Percentiles rank a stretch among this genome's conserved stretches.
Evolutionary conservation across 2,888 invertebrate species (phyloP).

Genomic region (Bibio marci): DNA sequence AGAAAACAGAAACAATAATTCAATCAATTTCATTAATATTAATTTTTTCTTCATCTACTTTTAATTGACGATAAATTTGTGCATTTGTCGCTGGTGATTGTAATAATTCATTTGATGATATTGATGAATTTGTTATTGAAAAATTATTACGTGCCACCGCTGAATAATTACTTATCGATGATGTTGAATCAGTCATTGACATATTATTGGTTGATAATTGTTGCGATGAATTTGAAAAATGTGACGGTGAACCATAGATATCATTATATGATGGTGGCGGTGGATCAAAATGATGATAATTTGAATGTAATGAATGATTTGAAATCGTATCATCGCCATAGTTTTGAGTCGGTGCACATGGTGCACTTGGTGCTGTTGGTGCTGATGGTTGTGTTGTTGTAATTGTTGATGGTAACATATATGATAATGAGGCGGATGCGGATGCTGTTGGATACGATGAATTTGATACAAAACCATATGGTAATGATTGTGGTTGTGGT

Average conservation of each 20-base stretch:
- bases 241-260: slow-evolving; percentile 20
- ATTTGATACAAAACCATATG: neutral
- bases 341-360: slow-evolving; percentile 6
- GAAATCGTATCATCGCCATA: neutral
- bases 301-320: neutral
- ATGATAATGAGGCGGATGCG: neutral
- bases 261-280: slow-evolving; percentile 26
- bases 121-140: too few species aligned
- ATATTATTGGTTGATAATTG: too few species aligned
- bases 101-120: too few species aligned
- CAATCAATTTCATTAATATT: too few species aligned
- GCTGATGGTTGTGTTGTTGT: neutral
- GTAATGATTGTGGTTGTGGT: neutral
- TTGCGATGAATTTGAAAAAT: too few species aligned
- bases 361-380: neutral
- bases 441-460: neutral
- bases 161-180: too few species aligned
- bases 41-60: too few species aligned
- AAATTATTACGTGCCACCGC: too few species aligned
- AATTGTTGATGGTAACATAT: neutral
- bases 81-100: too few species aligned
- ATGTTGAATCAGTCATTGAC: too few species aligned
- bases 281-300: neutral
- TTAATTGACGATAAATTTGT: too few species aligned
- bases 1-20: too few species aligned